phyloP scores from a whole-genome alignment of 1,140 invertebrate species.

The Sycophaga agraensis region DNA sequence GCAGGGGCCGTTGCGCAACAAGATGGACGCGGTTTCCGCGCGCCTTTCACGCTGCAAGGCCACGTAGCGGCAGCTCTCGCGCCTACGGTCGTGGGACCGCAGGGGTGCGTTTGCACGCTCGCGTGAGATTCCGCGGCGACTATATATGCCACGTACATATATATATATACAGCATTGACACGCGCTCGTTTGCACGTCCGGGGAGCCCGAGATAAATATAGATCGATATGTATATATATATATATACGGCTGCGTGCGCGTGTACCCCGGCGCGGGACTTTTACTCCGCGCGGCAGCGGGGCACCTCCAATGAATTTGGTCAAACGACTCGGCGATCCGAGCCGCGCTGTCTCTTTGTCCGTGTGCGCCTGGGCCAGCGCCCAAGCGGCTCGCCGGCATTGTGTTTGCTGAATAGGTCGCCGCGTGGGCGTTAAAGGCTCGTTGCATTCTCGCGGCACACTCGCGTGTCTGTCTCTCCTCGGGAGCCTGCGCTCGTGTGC shows the following conservation, averaged over 20 bases:
- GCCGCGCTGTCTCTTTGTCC: neutral
- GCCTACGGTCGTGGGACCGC: slow-evolving; percentile 39
- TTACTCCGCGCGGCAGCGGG: neutral
- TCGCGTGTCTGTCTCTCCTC: too few relatives aligned
- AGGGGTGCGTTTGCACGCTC: slow-evolving; percentile 43
- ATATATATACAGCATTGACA: too few relatives aligned
- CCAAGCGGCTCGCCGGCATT: neutral
- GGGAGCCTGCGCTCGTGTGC: too few relatives aligned
- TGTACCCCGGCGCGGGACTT: neutral
- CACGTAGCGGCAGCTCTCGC: slow-evolving; percentile 34
- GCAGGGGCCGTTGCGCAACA: slow-evolving; percentile 42
- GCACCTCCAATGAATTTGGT: neutral
- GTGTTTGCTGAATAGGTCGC: neutral
- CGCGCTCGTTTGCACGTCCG: neutral
- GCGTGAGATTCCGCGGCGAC: slow-evolving; percentile 34
- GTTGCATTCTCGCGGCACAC: too few relatives aligned
- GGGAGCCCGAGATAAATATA: slow-evolving; percentile 6
- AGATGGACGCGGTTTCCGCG: slow-evolving; percentile 51
- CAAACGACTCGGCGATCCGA: neutral
- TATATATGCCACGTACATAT: too few relatives aligned
- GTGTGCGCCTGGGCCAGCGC: neutral
- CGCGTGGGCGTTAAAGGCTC: neutral
- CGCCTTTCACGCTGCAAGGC: slow-evolving; percentile 52
- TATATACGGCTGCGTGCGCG: too few relatives aligned
- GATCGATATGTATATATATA: too few relatives aligned